Base-by-base conservation (phyloP, 2,113 vertebrate genomes). In the Gymnogyps californianus region DNA sequence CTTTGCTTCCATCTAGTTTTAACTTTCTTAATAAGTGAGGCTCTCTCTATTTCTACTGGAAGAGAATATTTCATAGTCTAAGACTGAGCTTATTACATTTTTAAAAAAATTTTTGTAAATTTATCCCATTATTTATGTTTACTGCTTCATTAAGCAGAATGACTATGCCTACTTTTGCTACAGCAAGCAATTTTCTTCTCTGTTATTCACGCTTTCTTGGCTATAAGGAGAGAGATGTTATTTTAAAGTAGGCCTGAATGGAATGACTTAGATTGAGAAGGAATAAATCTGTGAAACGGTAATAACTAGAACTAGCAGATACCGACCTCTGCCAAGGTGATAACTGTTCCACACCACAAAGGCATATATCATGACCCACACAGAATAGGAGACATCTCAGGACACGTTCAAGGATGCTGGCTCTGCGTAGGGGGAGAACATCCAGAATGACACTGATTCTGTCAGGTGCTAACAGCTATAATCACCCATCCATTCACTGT, bases 1-100 rank as follows among this genome's bases (percentile, higher is more conserved):
- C 94, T 97, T 87, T 97, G 91, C 87, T 93, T 95, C 92, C 86
- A 96, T 42, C 92, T 93, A 96, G 94, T 95, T 95, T 95, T 91
- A 95, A 84, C 44, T 96, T 93, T 47, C 55, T 92, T 94, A 96
- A 94, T 64, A 83, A 90, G 22, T 5, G 2, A 87, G 47, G 18
- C 13, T 87, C 34, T 90, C 11, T 10, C 34, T 70, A 4, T 34
- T 92, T 89, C 47, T 67, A 40, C 14, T 36, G 40, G 59, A 89
- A 83, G 14, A 88, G 20, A 71, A 57, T 57, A 54, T 57, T 87
- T 55, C 36, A 29, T 34, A 55, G 38, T 14, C 26, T 78, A 67
- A 76, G 93, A 62, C 12, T 38, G 16, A 90, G 26, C 3, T 38
- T 38, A 38, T 38, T 38, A 38, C 38, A 38, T 38, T 38, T 38